Evolutionary conservation across 2,113 vertebrate genomes (phyloP), one percentile per base, ranked within the genome.

Genomic region (Hucho hucho): DNA sequence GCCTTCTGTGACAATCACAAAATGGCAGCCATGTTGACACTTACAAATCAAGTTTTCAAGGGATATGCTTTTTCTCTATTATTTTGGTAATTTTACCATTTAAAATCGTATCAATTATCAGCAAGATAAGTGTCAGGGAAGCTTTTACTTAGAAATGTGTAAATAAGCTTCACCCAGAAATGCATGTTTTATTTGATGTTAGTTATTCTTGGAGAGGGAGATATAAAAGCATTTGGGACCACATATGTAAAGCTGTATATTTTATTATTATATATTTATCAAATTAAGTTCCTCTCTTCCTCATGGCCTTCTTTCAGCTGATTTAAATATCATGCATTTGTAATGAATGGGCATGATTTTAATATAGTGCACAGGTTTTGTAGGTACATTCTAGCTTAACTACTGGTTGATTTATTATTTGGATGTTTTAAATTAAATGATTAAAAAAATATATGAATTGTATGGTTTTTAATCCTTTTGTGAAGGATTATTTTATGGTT

Each of bases 221-320:
- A 43, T 43, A 12, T 11, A 43, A 43, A n/a, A 69, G 68, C 64
- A 76, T 70, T 83, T 75, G n/a, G 77, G 64, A 78, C 69, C 64
- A 56, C 46, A 56, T 74, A 70, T 64, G 78, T 81, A 78, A 81
- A 88, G 73, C 75, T 88, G 81, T 82, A 85, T 88, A 89, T 92
- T 92, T 92, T 91, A 88, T 89, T 84, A 84, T 72, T 74, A 85
- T 59, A 81, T 89, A 88, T 90, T 89, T 88, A 89, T 24, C n/a
- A 24, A 61, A 61, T 22, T 61, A 16, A 4, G 28, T 81, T 82
- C 47, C 79, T 82, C 80, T 28, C 73, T 26, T 68, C 79, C 49
- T 47, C 70, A 43, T 74, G 28, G 70, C 25, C 77, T 18, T 80
- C 64, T 75, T 47, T 75, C 56, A 66, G 46, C 72, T 78, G 84